Conservation (phyloP, 2,113 vertebrate genomes). For the Neodon shergylaensis region DNA sequence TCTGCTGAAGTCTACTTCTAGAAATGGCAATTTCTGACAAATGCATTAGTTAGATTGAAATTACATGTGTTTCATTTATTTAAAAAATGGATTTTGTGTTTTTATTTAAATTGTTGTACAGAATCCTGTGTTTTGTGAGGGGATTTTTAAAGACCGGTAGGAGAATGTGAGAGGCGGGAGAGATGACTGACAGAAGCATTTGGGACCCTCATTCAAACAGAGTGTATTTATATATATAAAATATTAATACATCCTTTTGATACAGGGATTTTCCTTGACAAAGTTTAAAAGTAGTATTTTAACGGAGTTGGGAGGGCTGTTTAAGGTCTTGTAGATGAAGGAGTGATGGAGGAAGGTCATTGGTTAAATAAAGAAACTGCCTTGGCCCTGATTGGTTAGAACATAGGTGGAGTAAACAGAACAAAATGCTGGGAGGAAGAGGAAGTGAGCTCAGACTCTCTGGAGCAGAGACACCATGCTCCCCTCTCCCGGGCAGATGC, state of each 20-base stretch:
- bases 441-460: no score
- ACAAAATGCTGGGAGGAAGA: no score
- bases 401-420: no score
- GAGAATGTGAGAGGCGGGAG: not conserved
- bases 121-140: not conserved
- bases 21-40: not conserved
- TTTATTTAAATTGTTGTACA: conserved; percentile 48
- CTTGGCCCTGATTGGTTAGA: no score
- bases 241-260: not conserved
- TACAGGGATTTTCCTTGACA: conserved; percentile 17
- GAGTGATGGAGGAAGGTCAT: no score
- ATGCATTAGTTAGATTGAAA: not conserved
- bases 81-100: not conserved
- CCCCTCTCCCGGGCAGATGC: no score
- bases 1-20: not conserved
- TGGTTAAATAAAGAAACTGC: no score
- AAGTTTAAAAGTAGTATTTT: conserved; percentile 28
- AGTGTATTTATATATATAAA: not conserved
- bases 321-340: not conserved
- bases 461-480: no score
- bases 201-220: not conserved
- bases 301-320: not conserved
- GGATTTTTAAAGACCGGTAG: not conserved
- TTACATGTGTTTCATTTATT: not conserved
- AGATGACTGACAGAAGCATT: not conserved